phyloP scores from a whole-genome alignment of 2,797 vertebrate genomes.

The Catostomus latipinnis region DNA sequence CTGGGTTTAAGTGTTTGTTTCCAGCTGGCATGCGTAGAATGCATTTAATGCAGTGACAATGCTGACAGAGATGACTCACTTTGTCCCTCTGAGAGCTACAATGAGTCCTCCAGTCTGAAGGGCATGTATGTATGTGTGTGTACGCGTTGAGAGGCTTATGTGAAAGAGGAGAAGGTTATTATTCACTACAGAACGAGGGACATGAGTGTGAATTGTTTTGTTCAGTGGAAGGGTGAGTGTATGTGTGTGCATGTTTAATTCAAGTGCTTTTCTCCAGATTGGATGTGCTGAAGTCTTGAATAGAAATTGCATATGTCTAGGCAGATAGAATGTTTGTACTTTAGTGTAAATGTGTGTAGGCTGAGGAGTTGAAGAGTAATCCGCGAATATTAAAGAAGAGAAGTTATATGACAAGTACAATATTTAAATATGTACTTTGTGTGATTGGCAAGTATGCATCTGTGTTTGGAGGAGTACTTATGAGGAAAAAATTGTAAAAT shows the following conservation, averaged over 20 bases:
- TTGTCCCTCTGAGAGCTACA: slow-evolving; percentile 56
- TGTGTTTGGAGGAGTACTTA: neutral
- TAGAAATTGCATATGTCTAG: slow-evolving; percentile 10
- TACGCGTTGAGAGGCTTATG: slow-evolving; percentile 46
- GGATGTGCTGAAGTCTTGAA: slow-evolving; percentile 20
- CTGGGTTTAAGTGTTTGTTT: slow-evolving; percentile 58
- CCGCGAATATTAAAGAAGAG: neutral
- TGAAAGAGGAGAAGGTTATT: slow-evolving; percentile 55
- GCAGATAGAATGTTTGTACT: slow-evolving; percentile 11
- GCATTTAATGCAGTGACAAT: slow-evolving; percentile 59
- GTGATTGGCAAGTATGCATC: neutral
- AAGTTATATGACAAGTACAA: slow-evolving; percentile 3
- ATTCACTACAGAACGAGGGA: slow-evolving; percentile 48
- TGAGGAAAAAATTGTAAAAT: neutral
- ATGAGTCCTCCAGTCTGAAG: slow-evolving; percentile 58
- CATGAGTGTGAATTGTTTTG: slow-evolving; percentile 57
- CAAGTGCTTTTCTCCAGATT: slow-evolving; percentile 28
- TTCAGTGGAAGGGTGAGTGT: slow-evolving; percentile 27
- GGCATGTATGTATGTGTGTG: slow-evolving; percentile 38
- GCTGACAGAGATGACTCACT: slow-evolving; percentile 58
- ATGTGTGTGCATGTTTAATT: slow-evolving; percentile 12
- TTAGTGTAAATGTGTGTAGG: slow-evolving; percentile 15
- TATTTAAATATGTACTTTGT: neutral
- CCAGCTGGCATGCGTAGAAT: slow-evolving; percentile 57
- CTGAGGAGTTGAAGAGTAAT: neutral